These are phyloP conservation scores for Sebastiscus tertius DNA, from an alignment of 2,797 vertebrate genomes.

Conservation along the genomic window DNA sequence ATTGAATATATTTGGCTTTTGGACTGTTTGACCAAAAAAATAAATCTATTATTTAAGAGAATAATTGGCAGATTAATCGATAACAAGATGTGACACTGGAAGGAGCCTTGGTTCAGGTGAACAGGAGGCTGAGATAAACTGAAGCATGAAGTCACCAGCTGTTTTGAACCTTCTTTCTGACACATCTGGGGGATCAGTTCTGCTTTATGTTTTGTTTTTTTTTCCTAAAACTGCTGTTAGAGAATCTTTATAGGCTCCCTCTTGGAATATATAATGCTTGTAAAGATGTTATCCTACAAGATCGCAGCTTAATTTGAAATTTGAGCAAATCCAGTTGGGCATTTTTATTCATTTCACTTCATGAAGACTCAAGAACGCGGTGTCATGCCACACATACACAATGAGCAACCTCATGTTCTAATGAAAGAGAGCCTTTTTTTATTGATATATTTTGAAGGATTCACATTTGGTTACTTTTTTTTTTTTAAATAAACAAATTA, in stretches of 20 bases:
- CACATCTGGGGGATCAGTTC: background rate
- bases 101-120: background rate
- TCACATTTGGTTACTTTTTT: constrained; percentile 38
- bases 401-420: constrained; percentile 21
- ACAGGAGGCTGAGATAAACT: background rate
- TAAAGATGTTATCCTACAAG: background rate
- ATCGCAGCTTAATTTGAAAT: background rate
- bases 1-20: background rate
- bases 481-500: constrained; percentile 51
- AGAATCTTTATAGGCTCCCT: background rate
- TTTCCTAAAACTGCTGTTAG: background rate
- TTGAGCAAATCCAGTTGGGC: background rate
- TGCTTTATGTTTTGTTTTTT: background rate
- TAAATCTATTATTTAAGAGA: background rate
- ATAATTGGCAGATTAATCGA: background rate
- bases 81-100: background rate
- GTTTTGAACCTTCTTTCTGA: background rate
- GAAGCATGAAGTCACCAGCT: background rate
- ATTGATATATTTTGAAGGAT: constrained; percentile 49
- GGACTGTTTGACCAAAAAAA: background rate
- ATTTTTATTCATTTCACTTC: constrained; percentile 31
- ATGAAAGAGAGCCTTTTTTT: constrained; percentile 52
- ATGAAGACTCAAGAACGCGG: constrained; percentile 38
- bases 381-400: constrained; percentile 23
- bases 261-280: background rate